Base-by-base conservation (phyloP, 2,113 vertebrate species). In the Turnix velox region DNA sequence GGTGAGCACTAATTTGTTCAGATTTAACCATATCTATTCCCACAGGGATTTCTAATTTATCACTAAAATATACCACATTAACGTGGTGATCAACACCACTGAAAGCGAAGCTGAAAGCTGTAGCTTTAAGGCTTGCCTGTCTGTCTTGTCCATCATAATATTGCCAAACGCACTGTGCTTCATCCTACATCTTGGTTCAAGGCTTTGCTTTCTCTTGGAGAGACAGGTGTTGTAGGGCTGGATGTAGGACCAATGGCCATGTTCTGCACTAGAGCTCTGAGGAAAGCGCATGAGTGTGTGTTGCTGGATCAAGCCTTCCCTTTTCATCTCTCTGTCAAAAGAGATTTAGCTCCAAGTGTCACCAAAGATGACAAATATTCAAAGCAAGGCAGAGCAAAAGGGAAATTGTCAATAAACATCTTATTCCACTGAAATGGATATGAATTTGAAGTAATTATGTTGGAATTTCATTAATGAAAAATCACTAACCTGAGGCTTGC, bases 91-190 rank as follows among this genome's bases (percentile, higher is more conserved):
- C 2, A 1, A 7, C 59, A 31, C 12, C 14, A 23, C 52, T 55
- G 27, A 8, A 93, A 75, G 10, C 43, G 12, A 6, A 7, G 19
- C n/a, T 23, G 4, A 48, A 23, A 69, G 28, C 78, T 28, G 37
- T 18, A 84, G 31, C 45, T 31, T 33, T 45, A 37, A 66, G 28
- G 14, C 12, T 59, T 58, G 45, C 39, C 31, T 5, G 5, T 49
- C 61, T 67, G 13, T 14, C 49, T 58, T 68, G n/a, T 13, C 43
- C 5, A 0, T 35, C 5, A 2, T 1, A 14, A 39, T 33, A 40
- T 0, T 3, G 58, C 49, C 37, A 28, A 22, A 42, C 3, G n/a
- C 10, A 5, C 17, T 12, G 5, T 1, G n/a, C n/a, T n/a, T n/a
- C n/a, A 35, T 49, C 10, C 22, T 24, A 25, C 6, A 7, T 33